phyloP scores from a whole-genome alignment of 2,888 invertebrate species.

The Dolomedes plantarius region DNA sequence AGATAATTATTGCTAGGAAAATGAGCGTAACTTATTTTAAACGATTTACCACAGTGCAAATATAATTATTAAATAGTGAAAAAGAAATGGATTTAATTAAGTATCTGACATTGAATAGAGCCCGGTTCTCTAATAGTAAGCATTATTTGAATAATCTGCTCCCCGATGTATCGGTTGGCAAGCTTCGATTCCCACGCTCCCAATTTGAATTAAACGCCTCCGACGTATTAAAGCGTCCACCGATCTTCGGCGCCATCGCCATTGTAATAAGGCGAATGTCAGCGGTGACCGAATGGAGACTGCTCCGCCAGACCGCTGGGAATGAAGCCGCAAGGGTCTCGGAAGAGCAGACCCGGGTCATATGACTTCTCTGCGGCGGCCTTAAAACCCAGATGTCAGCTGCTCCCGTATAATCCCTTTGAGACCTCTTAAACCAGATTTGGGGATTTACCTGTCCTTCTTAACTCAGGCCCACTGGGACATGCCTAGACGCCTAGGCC shows the following conservation, averaged over 20 bases:
- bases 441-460: constrained; percentile 72
- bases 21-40: no score
- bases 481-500: constrained; percentile 54
- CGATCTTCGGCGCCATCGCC: constrained; percentile 14
- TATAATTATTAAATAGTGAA: no score
- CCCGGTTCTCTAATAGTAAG: no score
- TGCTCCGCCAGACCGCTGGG: constrained; percentile 39
- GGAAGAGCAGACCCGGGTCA: constrained; percentile 58
- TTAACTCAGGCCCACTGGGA: constrained; percentile 61
- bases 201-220: constrained; percentile 13
- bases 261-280: constrained; percentile 53
- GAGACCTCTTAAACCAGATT: constrained; percentile 72
- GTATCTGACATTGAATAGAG: no score
- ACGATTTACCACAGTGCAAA: no score
- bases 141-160: no score
- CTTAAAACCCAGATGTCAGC: constrained; percentile 66
- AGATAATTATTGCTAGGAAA: no score
- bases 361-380: constrained; percentile 62
- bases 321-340: constrained; percentile 41
- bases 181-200: background rate
- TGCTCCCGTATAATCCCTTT: constrained; percentile 61
- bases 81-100: no score
- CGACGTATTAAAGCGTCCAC: background rate
- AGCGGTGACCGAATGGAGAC: constrained; percentile 28
- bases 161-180: no score